A percentile compares a stretch with the other conserved stretches of the same genome.
These are phyloP conservation scores for Motacilla alba DNA, from an alignment of 2,113 vertebrate genomes.

Conservation along the genomic window DNA sequence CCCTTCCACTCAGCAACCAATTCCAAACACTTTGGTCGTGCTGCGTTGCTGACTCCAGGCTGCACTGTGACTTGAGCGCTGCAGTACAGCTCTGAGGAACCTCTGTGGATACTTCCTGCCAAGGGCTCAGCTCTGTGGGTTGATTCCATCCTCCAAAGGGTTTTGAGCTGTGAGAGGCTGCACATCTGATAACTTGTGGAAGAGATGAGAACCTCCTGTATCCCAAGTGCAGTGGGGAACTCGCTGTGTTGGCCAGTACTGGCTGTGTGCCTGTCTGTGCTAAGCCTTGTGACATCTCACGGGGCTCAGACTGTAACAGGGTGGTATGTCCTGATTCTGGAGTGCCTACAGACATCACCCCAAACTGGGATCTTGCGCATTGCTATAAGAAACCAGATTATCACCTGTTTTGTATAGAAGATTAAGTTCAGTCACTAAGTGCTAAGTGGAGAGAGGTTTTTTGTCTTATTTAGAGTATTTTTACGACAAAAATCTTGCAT, in stretches of 20 bases:
- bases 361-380: not conserved
- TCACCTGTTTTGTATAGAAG: not conserved
- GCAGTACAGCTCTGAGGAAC: not conserved
- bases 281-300: not conserved
- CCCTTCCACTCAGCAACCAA: not conserved
- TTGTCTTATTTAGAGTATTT: not conserved
- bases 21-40: not conserved
- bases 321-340: not conserved
- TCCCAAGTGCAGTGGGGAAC: not conserved
- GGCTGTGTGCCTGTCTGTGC: not conserved
- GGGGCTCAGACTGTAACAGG: not conserved
- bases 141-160: not conserved
- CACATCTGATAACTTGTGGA: not conserved
- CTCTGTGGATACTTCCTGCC: not conserved
- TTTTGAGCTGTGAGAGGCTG: not conserved
- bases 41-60: not conserved
- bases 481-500: not conserved
- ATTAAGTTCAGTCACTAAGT: not conserved
- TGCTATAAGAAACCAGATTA: not conserved
- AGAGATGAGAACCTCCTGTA: not conserved
- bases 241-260: accelerated
- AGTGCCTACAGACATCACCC: not conserved
- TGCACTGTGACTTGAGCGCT: not conserved
- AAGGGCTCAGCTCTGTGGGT: not conserved
- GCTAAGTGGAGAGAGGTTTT: not conserved